Base-by-base conservation (phyloP, 2,797 vertebrate genomes). In the Danionella dracula region DNA sequence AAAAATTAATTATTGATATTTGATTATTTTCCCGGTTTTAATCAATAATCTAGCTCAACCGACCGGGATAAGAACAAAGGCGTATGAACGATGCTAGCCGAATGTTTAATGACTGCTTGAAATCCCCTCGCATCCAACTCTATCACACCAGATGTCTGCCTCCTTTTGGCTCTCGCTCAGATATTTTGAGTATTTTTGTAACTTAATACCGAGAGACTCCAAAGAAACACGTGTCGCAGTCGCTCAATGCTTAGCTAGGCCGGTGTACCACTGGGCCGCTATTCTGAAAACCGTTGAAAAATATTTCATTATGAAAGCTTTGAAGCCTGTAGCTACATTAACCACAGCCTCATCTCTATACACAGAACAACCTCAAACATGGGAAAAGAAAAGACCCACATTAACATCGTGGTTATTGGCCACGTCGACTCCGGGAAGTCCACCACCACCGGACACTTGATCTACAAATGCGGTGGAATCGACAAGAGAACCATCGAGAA, bases 351-450 rank as follows among this genome's bases (percentile, higher is more conserved):
- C 3, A 27, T 6, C 1, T n/a, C 7, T 35, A 27, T 27, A 8
- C 2, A 13, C 59, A 90, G 89, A 85, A 90, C 86, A 77, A 73
- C 81, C 78, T 62, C 55, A 79, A 85, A 72, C 78, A 91, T 89
- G 89, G 89, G 80, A 82, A 92, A 92, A 86, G 90, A 92, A 82
- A 93, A 93, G 83, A 78, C 8, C 64, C 90, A 93, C 82, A 91
- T 92, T 68, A 92, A 91, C 84, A 90, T 92, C 73, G 87, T 92
- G 85, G 89, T 92, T 70, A 93, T 93, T 34, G 91, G 92, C 79
- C 91, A 93, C 73, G 87, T 92, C 82, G 92, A 92, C 84, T 93
- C 88, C 32, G 90, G 91, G 34, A 92, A 91, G 79, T 91, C 89
- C 29, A 93, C 90, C 44, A 84, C 84, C 8, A 92, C 89, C 54